Percentiles rank a stretch among this genome's conserved stretches.
Evolutionary conservation across 2,113 vertebrate species (phyloP).

Genomic region (Balaenoptera acutorostrata): DNA sequence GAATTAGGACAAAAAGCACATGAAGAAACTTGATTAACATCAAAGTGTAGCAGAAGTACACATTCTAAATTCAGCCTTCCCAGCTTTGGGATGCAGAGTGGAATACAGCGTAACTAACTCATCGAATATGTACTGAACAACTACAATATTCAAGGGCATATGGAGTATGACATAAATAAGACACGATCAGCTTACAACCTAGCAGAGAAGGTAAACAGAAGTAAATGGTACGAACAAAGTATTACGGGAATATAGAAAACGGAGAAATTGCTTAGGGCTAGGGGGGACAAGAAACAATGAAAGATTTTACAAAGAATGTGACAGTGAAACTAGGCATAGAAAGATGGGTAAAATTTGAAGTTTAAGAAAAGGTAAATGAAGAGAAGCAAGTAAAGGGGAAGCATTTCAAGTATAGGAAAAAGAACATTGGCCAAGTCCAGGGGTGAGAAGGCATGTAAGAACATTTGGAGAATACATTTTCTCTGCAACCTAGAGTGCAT

Average conservation of each 20-base stretch:
- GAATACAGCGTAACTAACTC: neutral
- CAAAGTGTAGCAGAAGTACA: neutral
- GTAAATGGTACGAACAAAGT: neutral
- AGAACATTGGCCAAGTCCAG: neutral
- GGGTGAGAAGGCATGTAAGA: neutral
- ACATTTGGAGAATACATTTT: neutral
- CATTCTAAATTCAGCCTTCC: neutral
- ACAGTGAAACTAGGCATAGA: neutral
- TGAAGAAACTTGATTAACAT: neutral
- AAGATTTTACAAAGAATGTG: neutral
- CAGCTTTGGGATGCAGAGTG: neutral
- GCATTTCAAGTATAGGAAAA: neutral
- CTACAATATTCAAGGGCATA: neutral
- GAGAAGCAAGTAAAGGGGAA: neutral
- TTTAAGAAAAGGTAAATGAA: neutral
- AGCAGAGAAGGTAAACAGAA: neutral
- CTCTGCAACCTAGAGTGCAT: neutral
- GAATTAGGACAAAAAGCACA: neutral
- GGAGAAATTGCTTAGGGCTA: neutral
- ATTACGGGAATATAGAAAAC: neutral
- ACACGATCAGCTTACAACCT: neutral
- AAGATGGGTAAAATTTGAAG: neutral
- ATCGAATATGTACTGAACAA: neutral
- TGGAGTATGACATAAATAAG: neutral
- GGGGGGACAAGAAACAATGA: neutral